Evolutionary conservation across 2,888 invertebrate species (phyloP).

Genomic region (Drosophila nigricruria): DNA sequence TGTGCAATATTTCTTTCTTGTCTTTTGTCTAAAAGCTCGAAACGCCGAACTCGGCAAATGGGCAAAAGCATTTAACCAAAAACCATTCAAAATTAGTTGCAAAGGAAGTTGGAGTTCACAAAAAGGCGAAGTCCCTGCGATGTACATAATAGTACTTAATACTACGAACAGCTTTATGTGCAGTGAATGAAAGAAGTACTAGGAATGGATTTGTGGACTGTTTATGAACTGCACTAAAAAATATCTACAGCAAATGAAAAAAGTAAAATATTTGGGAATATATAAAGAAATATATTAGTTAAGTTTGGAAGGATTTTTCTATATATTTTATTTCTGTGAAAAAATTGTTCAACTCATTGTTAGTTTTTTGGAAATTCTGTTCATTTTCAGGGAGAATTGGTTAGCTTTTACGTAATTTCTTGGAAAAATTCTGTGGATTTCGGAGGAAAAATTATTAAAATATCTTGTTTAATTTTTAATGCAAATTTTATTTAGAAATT

Average conservation of each 20-base stretch:
- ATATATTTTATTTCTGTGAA: no score
- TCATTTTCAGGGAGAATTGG: no score
- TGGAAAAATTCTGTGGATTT: no score
- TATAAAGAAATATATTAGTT: no score
- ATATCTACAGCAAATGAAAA: background rate
- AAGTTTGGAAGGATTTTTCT: no score
- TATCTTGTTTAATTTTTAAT: no score
- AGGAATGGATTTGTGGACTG: background rate
- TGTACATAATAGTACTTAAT: background rate
- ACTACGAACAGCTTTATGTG: background rate
- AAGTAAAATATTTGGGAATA: background rate
- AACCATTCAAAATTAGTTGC: conserved; percentile 36
- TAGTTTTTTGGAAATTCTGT: no score
- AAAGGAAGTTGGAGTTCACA: conserved; percentile 29
- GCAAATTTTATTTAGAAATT: no score
- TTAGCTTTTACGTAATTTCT: no score
- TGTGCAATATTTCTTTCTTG: conserved; percentile 67
- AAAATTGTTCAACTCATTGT: no score
- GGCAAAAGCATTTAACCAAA: conserved; percentile 38
- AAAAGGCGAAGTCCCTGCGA: background rate
- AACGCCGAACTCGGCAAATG: conserved; percentile 1
- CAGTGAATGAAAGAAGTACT: background rate
- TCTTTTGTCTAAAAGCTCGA: conserved; percentile 48
- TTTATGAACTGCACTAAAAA: no score
- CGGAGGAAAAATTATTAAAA: no score